Conservation (phyloP, 2,797 vertebrate species). For the Arnoldichthys spilopterus region DNA sequence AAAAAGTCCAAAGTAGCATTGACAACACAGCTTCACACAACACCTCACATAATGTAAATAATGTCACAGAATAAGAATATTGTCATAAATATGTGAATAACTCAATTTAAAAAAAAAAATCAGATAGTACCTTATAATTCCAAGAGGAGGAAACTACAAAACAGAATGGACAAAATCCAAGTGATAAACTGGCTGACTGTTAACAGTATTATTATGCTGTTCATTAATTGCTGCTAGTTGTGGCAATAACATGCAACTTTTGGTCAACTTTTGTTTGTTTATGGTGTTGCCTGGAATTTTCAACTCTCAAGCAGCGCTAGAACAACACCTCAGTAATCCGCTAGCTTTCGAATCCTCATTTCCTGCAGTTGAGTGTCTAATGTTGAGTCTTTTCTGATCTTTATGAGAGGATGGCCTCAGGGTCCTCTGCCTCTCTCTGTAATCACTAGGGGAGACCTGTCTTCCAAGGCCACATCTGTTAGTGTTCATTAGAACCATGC, state of each 20-base stretch:
- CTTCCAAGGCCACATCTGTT: constrained; percentile 79
- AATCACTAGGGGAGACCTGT: constrained; percentile 73
- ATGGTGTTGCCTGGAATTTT: constrained; percentile 16
- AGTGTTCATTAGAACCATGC: constrained; percentile 75
- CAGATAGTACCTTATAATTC: too few relatives aligned
- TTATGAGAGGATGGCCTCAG: constrained; percentile 67
- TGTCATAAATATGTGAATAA: too few relatives aligned
- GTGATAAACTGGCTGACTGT: too few relatives aligned
- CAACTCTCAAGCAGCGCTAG: constrained; percentile 51
- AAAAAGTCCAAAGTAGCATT: too few relatives aligned
- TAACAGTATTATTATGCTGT: too few relatives aligned
- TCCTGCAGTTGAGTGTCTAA: constrained; percentile 71
- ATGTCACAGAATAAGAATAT: too few relatives aligned
- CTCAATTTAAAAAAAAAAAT: too few relatives aligned
- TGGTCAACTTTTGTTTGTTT: not conserved
- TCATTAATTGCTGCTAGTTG: not conserved
- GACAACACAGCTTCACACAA: too few relatives aligned
- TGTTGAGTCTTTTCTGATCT: constrained; percentile 70
- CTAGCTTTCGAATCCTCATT: constrained; percentile 64
- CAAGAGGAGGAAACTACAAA: too few relatives aligned
- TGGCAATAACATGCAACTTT: not conserved
- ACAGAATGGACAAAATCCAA: too few relatives aligned
- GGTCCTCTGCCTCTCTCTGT: constrained; percentile 69
- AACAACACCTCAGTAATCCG: constrained; percentile 43
- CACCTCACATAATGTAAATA: too few relatives aligned